Conservation (phyloP, 2,113 vertebrate genomes). For the Falco punctatus region DNA sequence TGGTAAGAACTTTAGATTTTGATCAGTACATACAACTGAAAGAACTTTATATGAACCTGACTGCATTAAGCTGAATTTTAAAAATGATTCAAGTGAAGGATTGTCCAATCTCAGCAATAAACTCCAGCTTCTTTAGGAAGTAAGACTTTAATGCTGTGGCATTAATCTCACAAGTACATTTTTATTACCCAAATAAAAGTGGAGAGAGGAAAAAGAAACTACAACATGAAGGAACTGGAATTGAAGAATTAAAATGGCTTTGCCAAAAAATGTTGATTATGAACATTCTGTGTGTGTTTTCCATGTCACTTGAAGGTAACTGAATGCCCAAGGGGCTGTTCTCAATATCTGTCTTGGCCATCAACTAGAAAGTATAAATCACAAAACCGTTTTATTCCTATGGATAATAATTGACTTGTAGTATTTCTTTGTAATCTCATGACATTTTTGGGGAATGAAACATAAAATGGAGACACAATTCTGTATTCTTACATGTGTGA, state of each 20-base stretch:
- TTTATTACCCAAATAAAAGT: neutral
- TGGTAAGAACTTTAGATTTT: neutral
- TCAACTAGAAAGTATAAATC: neutral
- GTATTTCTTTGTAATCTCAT: neutral
- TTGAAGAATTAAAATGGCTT: neutral
- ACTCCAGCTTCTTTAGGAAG: neutral
- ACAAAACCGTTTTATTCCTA: neutral
- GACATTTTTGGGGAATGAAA: neutral
- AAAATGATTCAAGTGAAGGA: neutral
- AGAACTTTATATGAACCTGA: neutral
- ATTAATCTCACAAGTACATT: neutral
- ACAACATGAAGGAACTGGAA: neutral
- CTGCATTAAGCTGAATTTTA: neutral
- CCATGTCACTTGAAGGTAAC: neutral
- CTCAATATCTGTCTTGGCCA: neutral
- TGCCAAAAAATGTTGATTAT: neutral
- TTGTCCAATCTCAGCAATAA: neutral
- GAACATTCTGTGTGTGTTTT: neutral
- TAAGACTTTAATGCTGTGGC: neutral
- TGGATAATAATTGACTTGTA: neutral
- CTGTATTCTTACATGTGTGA: neutral
- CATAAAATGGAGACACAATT: neutral
- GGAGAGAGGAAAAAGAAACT: neutral
- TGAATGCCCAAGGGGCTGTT: neutral
- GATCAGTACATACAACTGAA: neutral